These are phyloP conservation scores for Onchidella celtica DNA, from an alignment of 2,888 invertebrate species.

Conservation along the genomic window DNA sequence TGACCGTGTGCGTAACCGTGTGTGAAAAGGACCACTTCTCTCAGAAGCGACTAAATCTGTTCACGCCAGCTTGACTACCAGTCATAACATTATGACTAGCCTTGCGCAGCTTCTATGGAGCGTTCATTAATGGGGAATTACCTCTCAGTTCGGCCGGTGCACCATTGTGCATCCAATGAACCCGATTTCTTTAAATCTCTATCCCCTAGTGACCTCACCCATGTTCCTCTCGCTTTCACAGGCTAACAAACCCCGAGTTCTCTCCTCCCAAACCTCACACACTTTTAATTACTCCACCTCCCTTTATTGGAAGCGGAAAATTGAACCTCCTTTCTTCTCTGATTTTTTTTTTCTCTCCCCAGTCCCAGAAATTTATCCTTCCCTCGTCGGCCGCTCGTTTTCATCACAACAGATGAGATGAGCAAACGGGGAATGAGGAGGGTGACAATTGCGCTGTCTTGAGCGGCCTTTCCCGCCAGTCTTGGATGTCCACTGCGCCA, in stretches of 20 bases:
- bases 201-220: neutral
- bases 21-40: no score
- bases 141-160: conserved; percentile 27
- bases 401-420: conserved; percentile 11
- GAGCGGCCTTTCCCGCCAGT: neutral
- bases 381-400: conserved; percentile 19
- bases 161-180: neutral
- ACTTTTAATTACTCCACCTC: conserved; percentile 24
- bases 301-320: conserved; percentile 13
- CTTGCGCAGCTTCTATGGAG: conserved; percentile 5
- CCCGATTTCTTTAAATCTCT: neutral
- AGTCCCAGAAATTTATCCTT: conserved; percentile 24
- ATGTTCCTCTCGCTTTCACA: neutral
- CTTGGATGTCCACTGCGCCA: neutral
- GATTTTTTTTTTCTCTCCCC: neutral
- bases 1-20: no score
- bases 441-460: conserved; percentile 21
- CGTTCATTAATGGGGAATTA: conserved; percentile 40
- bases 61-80: conserved; percentile 23
- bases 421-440: conserved; percentile 35
- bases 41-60: no score
- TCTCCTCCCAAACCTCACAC: neutral
- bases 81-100: conserved; percentile 37
- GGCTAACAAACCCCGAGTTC: conserved; percentile 6
- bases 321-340: neutral